A percentile compares a stretch with the other conserved stretches of the same genome.
Conservation (phyloP, 2,888 invertebrate species). For the Camptogramma bilineatum region DNA sequence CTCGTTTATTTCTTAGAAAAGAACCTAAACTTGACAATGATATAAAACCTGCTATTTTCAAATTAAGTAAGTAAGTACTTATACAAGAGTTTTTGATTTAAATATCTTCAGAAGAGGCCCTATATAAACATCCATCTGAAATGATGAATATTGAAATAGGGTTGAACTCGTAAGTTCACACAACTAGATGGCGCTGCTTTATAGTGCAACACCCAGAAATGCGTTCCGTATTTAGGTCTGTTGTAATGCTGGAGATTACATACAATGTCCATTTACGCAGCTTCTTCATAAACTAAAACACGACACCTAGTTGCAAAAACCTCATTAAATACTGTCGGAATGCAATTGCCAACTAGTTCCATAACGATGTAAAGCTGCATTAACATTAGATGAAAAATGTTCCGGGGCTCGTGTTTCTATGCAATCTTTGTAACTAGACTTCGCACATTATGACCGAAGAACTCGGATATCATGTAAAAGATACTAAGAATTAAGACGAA, state of each 20-base stretch:
- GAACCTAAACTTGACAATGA: too few relatives aligned
- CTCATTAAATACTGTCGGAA: conserved; percentile 14
- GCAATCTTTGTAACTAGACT: background rate
- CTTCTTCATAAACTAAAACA: background rate
- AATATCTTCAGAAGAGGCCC: too few relatives aligned
- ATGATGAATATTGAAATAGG: too few relatives aligned
- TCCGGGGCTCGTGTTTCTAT: background rate
- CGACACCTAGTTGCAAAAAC: background rate
- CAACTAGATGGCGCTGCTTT: too few relatives aligned
- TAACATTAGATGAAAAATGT: background rate
- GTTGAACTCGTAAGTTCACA: too few relatives aligned
- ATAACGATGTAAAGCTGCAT: background rate
- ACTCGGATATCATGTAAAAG: too few relatives aligned
- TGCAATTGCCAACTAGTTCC: conserved; percentile 9
- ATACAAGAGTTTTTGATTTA: too few relatives aligned
- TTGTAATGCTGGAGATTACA: background rate
- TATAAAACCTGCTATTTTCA: too few relatives aligned
- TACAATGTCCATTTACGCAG: background rate
- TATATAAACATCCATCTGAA: too few relatives aligned
- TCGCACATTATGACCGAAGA: background rate
- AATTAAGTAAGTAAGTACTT: too few relatives aligned
- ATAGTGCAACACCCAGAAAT: background rate
- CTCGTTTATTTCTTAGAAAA: too few relatives aligned
- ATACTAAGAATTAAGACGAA: too few relatives aligned
- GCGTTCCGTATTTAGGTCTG: background rate